These are phyloP conservation scores for Aulostomus chinensis DNA, from an alignment of 2,797 vertebrate species.

Conservation along the genomic window DNA sequence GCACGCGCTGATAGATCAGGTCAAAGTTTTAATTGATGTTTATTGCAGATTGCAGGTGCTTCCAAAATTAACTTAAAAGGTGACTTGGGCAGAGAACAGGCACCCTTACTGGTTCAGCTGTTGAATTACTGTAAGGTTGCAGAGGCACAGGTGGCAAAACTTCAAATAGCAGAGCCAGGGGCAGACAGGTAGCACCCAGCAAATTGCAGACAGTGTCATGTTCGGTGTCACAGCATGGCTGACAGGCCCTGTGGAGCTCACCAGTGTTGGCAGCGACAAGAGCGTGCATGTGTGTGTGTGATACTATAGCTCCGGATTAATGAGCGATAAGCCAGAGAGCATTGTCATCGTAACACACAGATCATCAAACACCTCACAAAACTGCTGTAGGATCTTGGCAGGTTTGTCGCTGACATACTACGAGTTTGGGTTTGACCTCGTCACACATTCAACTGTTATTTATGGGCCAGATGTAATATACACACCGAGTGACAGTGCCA, in stretches of 20 bases:
- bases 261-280: constrained; percentile 56
- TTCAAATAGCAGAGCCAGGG: constrained; percentile 67
- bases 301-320: constrained; percentile 64
- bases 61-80: constrained; percentile 68
- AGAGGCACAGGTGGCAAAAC: constrained; percentile 73
- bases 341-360: constrained; percentile 25
- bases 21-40: constrained; percentile 71
- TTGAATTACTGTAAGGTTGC: constrained; percentile 55
- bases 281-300: constrained; percentile 52
- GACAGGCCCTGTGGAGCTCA: constrained; percentile 64
- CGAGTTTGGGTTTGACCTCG: constrained; percentile 5
- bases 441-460: background rate
- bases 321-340: constrained; percentile 64
- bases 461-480: background rate
- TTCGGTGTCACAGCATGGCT: constrained; percentile 70
- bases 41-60: constrained; percentile 64
- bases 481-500: background rate
- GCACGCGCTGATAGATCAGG: constrained; percentile 57
- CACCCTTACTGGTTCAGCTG: constrained; percentile 49
- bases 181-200: constrained; percentile 69
- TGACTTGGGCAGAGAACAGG: constrained; percentile 53
- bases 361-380: constrained; percentile 38
- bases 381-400: constrained; percentile 6
- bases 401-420: constrained; percentile 9
- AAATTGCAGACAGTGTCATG: constrained; percentile 77